Evolutionary conservation across 2,113 vertebrate species (phyloP), one percentile per base, ranked within the genome.

Genomic region (Megalops atlanticus): DNA sequence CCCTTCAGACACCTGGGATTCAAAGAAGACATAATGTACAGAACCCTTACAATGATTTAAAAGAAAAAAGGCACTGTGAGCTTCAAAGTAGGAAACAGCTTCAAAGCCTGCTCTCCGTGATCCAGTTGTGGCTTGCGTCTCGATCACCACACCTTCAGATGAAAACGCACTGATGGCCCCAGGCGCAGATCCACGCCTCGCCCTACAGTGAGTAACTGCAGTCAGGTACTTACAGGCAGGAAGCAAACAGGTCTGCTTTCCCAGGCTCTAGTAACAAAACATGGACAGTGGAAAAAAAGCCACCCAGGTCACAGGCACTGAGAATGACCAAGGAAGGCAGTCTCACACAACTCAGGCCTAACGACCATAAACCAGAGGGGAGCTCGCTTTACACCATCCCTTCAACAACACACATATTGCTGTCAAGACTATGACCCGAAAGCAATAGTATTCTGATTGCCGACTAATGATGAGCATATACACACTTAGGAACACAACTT

Each of bases 51-150:
- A 1, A 31, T 21, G 27, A 39, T 15, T 12, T 27, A 16, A 72
- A 31, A 38, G 41, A 70, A 27, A 39, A 38, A 70, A 18, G 38
- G 45, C 78, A 36, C 33, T 21, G 68, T 27, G 45, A 43, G 64
- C 68, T 49, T n/a, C 36, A 16, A 38, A 68, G 64, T 21, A 24
- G n/a, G 58, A 33, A 1, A 40, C 33, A 40, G 68, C 41, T 71
- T 47, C 78, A 79, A 49, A 49, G 78, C 27, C 64, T 24, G 41
- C 78, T 71, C 41, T 38, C 11, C 31, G 78, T 43, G 70, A 69
- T 79, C 78, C 68, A 79, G 78, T 79, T 24, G 11, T 49, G 68
- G 78, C 78, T 79, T 79, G 78, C n/a, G 78, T 12, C 73, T 75
- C 41, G 21, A 75, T 15, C 73, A 45, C n/a, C 71, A 73, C 71